phyloP scores from a whole-genome alignment of 2,113 vertebrate species.

The Ovis canadensis region DNA sequence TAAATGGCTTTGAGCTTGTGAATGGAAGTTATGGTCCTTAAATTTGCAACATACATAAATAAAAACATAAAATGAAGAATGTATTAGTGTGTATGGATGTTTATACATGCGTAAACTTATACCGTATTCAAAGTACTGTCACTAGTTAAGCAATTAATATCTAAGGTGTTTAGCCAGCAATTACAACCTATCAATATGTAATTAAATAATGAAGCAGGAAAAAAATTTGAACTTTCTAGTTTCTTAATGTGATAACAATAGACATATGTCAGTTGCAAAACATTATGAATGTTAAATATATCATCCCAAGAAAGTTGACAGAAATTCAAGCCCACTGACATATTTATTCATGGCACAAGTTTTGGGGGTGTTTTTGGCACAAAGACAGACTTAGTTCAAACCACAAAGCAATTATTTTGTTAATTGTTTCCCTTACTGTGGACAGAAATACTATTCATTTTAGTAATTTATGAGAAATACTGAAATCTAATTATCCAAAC shows the following conservation, averaged over 20 bases:
- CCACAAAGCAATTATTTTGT: neutral
- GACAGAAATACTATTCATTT: neutral
- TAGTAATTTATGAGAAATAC: conserved; percentile 28
- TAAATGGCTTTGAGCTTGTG: neutral
- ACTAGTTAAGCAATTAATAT: neutral
- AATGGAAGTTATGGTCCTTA: neutral
- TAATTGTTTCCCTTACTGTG: neutral
- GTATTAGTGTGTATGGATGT: neutral
- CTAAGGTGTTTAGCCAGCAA: neutral
- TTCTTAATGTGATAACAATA: neutral
- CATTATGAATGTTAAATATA: neutral
- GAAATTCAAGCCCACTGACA: neutral
- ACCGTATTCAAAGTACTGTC: neutral
- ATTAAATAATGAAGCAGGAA: neutral
- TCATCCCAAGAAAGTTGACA: neutral
- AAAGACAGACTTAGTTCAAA: neutral
- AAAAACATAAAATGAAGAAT: neutral
- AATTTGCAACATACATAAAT: neutral
- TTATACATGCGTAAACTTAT: neutral
- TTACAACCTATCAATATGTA: neutral
- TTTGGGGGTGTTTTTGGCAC: neutral
- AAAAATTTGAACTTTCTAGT: neutral
- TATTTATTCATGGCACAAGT: neutral
- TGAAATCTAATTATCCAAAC: conserved; percentile 5
- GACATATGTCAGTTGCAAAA: neutral